phyloP scores from a whole-genome alignment of 2,113 vertebrate genomes.

The Jaculus jaculus region DNA sequence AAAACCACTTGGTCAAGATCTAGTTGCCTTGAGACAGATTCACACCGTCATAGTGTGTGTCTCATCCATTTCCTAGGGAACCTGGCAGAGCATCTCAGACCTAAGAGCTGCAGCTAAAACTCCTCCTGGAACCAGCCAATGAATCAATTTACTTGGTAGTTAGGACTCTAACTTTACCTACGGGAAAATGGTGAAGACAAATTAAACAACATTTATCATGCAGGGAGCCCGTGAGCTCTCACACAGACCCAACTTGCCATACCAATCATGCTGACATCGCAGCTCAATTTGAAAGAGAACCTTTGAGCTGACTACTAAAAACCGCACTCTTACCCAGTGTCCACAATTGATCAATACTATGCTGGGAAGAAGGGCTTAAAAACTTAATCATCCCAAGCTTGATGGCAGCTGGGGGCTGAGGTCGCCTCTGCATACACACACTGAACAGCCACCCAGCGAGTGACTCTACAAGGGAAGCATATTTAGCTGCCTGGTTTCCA shows the following conservation, averaged over 20 bases:
- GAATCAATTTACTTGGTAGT: constrained; percentile 44
- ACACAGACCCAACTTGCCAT: background rate
- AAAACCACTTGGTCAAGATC: background rate
- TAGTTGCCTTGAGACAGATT: background rate
- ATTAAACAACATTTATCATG: background rate
- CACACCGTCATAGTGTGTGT: background rate
- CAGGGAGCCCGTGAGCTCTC: constrained; percentile 33
- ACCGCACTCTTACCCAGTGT: background rate
- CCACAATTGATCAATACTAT: background rate
- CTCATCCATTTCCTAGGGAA: background rate
- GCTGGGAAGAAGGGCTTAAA: constrained; percentile 32
- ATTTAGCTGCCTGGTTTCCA: background rate
- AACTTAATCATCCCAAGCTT: background rate
- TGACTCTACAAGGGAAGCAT: background rate
- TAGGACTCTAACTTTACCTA: constrained; percentile 14
- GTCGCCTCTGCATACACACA: background rate
- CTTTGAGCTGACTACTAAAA: background rate
- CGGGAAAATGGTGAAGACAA: constrained; percentile 40
- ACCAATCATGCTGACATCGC: constrained; percentile 3
- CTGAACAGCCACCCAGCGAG: background rate
- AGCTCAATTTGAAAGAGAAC: constrained; percentile 45
- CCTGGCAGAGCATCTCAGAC: constrained; percentile 27
- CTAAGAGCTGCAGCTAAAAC: constrained; percentile 43
- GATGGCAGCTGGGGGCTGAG: background rate
- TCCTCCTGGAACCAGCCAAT: background rate